Evolutionary conservation across 1,140 invertebrate species (phyloP).

Genomic region (Drosophila hydei): DNA sequence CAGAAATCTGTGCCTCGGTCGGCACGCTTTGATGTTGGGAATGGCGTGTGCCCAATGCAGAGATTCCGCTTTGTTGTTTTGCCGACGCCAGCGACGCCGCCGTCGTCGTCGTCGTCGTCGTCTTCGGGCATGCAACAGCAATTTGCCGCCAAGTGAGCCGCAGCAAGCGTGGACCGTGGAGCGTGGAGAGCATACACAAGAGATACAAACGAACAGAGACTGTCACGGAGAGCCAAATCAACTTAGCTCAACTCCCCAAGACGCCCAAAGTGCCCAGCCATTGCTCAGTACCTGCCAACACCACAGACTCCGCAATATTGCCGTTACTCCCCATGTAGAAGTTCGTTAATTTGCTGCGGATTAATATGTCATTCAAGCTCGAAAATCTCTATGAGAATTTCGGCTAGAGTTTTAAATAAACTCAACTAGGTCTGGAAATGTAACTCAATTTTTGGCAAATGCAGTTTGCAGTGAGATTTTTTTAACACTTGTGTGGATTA

Average conservation of each 20-base stretch:
- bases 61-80: slow-evolving; percentile 83
- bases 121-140: slow-evolving; percentile 71
- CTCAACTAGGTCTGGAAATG: too few species aligned
- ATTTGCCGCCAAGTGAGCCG: slow-evolving; percentile 75
- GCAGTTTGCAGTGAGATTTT: too few species aligned
- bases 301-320: slow-evolving; percentile 13
- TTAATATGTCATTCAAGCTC: too few species aligned
- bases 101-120: slow-evolving; percentile 25
- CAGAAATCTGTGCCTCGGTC: slow-evolving; percentile 78
- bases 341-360: not conserved
- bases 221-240: slow-evolving; percentile 3
- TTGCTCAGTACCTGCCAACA: not conserved
- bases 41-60: slow-evolving; percentile 84
- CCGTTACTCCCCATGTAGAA: slow-evolving; percentile 7
- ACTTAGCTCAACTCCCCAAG: slow-evolving; percentile 21
- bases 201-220: slow-evolving; percentile 18
- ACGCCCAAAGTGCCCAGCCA: slow-evolving; percentile 5
- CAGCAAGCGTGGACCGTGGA: slow-evolving; percentile 47
- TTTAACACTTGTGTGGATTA: too few species aligned
- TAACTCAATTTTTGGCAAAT: too few species aligned
- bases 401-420: too few species aligned
- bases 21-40: slow-evolving; percentile 82
- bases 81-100: slow-evolving; percentile 61
- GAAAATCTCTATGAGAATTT: too few species aligned
- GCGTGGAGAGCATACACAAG: slow-evolving; percentile 48